Base-by-base conservation (phyloP, 2,797 vertebrate species). In the Ispidina picta region DNA sequence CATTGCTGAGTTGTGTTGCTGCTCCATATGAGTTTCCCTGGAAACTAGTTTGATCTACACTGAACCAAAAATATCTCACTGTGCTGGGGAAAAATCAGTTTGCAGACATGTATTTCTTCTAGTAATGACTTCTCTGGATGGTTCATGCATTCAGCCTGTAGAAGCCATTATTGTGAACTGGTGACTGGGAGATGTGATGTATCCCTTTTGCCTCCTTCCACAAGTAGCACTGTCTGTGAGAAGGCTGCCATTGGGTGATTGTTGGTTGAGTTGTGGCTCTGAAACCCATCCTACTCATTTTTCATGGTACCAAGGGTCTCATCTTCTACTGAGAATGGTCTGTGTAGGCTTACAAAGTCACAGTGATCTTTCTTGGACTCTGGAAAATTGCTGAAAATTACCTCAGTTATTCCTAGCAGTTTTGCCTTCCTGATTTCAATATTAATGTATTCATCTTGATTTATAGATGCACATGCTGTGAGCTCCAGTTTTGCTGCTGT, bases 31-130 rank as follows among this genome's bases (percentile, higher is more conserved):
- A 68, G 82, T 95, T 93, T 90, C 94, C 92, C 72, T 82, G 89
- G 78, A 89, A 95, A 89, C 88, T 51, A 41, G 26, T 71, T 60
- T 82, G 86, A 93, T 74, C 78, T 83, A 71, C 26, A 11, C 48
- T 74, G 60, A 91, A 79, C 86, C 86, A 92, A 91, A 95, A 96
- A 93, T 95, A 94, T 17, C 65, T 82, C 76, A 20, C 46, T 69
- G 54, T 86, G 81, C 90, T 46, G 39, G 54, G 46, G 33, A 12
- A 85, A 81, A 88, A 56, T 86, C 83, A 62, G 70, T 92, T 77
- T 91, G 64, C 71, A 82, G 86, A 55, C 31, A 16, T 44, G 39
- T 56, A 23, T 89, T 95, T 86, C 54, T 86, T 37, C 62, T 37
- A 62, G 82, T 82, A 90, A 54, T 29, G 86, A 37, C 39, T 73